These are phyloP conservation scores for Erythrolamprus reginae DNA, from an alignment of 2,113 vertebrate genomes.

Conservation along the genomic window DNA sequence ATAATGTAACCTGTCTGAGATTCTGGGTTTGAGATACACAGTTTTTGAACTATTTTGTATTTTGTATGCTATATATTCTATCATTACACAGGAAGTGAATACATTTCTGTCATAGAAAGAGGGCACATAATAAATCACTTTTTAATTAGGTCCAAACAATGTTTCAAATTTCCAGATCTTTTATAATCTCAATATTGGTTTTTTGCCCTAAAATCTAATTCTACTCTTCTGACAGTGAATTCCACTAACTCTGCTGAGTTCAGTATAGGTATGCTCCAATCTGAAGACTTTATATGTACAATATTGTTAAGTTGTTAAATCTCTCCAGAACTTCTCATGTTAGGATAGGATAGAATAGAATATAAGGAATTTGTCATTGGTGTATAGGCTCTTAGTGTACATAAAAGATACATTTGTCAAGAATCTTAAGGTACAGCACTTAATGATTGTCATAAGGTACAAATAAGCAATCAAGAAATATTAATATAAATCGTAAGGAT, in stretches of 20 bases:
- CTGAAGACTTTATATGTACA: not conserved
- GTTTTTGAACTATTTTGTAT: not conserved
- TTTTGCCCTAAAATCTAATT: not conserved
- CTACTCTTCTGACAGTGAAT: not conserved
- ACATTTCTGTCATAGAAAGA: not conserved
- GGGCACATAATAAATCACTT: not conserved
- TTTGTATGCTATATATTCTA: not conserved
- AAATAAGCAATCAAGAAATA: too few relatives aligned
- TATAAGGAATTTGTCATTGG: too few relatives aligned
- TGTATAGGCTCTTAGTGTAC: too few relatives aligned
- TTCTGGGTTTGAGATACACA: not conserved
- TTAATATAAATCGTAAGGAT: too few relatives aligned
- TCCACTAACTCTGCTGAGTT: not conserved
- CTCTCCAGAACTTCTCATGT: not conserved
- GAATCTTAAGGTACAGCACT: too few relatives aligned
- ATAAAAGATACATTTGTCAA: too few relatives aligned
- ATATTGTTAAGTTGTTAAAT: not conserved
- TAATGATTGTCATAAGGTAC: too few relatives aligned
- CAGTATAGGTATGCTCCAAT: not conserved
- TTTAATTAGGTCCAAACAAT: not conserved
- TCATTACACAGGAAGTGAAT: not conserved
- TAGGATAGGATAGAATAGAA: too few relatives aligned
- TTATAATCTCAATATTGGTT: constrained; percentile 6
- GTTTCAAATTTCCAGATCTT: not conserved
- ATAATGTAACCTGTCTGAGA: not conserved